Base-by-base conservation (phyloP, 23 tunicate genomes). In the Styela clava region DNA sequence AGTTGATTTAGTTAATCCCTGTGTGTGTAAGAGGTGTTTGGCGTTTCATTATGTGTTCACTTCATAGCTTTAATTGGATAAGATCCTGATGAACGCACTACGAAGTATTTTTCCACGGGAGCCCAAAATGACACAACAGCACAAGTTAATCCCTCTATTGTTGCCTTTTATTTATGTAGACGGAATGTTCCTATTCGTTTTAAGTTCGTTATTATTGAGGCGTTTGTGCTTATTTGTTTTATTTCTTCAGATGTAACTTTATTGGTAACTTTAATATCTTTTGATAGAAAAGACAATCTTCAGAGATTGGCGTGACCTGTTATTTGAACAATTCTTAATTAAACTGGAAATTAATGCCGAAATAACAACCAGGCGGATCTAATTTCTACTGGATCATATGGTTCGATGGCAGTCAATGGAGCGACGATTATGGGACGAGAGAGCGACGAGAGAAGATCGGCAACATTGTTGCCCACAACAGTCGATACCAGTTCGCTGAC, bases 391-490 rank as follows among this genome's bases (percentile, higher is more conserved):
- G 52, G 81, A 52, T 76, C 52, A 76, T 76, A 76, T 44, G 81
- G 62, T 76, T 26, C 65, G 81, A 76, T 76, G 81, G 81, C 67
- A 52, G 81, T 76, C 62, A 76, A 76, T 76, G 81, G 81, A 52
- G 31, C n/a, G 36, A 24, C 52, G 52, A 44, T 76, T 76, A 52
- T 29, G 44, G 81, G 37, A 44, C 52, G 81, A 44, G 52, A 52
- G 65, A 56, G 64, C 81, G 64, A 52, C 64, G 52, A 76, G 31
- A 36, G 52, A 33, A 36, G 81, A 36, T 25, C 28, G 35, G 37
- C 77, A 27, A 76, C 65, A 27, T 67, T 29, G 71, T 67, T 29
- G 71, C 71, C 71, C 2, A 16, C 31, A 25, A 18, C 31, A 67
- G 31, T 29, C 71, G 71, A 22, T 29, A 1, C 2, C 31, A 67